Conservation (phyloP, 2,113 vertebrate genomes). For the Seriola aureovittata region DNA sequence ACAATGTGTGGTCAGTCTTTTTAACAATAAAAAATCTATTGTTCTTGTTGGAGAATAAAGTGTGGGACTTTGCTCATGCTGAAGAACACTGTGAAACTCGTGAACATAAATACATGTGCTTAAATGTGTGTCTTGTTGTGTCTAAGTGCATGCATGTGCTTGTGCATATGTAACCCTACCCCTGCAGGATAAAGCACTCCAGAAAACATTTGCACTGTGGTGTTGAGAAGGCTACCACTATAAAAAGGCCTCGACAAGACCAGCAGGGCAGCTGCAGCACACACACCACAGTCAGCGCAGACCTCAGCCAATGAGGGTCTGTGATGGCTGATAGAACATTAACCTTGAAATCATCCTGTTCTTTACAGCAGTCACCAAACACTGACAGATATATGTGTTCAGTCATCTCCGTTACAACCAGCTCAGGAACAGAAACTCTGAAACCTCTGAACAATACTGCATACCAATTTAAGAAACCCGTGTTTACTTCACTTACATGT, state of each 20-base stretch:
- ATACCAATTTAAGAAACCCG: no score
- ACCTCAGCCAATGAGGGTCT: no score
- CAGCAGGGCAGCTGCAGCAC: constrained; percentile 72
- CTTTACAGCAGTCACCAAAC: no score
- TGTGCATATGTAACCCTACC: constrained; percentile 76
- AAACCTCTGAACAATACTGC: no score
- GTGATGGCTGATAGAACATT: no score
- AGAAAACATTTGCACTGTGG: constrained; percentile 76
- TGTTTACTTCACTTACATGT: no score
- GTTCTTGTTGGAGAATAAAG: not conserved
- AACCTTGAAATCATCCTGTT: no score
- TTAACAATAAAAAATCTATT: not conserved
- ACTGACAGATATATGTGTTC: no score
- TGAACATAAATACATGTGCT: not conserved
- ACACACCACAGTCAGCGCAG: no score
- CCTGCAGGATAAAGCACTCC: constrained; percentile 72
- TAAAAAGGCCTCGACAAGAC: constrained; percentile 89
- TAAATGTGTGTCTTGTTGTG: constrained; percentile 32
- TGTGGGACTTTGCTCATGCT: not conserved
- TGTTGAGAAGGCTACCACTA: constrained; percentile 86
- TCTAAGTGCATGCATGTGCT: constrained; percentile 20
- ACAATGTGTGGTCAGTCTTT: not conserved
- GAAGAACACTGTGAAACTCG: not conserved
- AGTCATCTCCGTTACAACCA: no score
- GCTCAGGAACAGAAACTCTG: no score